Evolutionary conservation across 1,140 invertebrate species (phyloP).

Genomic region (Zaprionus africanus): DNA sequence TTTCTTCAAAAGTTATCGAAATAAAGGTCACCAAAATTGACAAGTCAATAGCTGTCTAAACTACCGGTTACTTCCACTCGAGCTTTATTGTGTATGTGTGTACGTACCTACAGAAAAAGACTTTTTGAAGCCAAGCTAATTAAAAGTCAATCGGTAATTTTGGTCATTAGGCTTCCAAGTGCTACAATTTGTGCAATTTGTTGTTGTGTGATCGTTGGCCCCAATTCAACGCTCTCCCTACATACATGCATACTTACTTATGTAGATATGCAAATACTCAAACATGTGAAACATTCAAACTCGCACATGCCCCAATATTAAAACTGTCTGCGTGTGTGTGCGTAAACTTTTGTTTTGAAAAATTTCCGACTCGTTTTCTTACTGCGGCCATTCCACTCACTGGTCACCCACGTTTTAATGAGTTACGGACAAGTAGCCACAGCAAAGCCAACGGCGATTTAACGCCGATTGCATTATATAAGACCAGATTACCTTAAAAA

Average conservation of each 20-base stretch:
- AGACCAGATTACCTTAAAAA: conserved; percentile 33
- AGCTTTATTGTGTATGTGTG: no score
- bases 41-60: background rate
- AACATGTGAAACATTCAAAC: background rate
- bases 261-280: background rate
- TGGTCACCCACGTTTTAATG: conserved; percentile 71
- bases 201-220: conserved; percentile 6
- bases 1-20: background rate
- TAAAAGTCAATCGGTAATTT: conserved; percentile 69
- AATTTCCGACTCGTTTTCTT: conserved; percentile 2
- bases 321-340: background rate
- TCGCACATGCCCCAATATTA: conserved; percentile 4
- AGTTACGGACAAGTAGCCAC: conserved; percentile 46
- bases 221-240: conserved; percentile 10
- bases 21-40: background rate
- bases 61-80: no score
- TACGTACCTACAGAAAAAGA: background rate
- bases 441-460: conserved; percentile 34
- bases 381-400: conserved; percentile 22
- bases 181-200: conserved; percentile 35
- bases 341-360: conserved; percentile 3
- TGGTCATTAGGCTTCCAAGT: conserved; percentile 49
- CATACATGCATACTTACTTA: background rate
- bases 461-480: conserved; percentile 68
- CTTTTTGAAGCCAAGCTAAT: conserved; percentile 49